These are phyloP conservation scores for Lasioglossum morio DNA, from an alignment of 2,888 invertebrate genomes.

Conservation along the genomic window DNA sequence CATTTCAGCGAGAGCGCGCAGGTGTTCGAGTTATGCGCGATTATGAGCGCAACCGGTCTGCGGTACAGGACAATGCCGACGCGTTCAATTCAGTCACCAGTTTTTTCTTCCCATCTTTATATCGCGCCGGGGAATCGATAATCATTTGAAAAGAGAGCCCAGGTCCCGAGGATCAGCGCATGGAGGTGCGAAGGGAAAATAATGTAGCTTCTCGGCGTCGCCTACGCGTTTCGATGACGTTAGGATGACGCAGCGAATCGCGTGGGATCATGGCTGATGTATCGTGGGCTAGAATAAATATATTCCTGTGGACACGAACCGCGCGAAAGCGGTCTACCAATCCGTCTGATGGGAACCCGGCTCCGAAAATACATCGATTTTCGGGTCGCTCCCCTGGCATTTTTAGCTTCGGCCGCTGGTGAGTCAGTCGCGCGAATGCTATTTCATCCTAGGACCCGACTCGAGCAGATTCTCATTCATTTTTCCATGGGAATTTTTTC, in stretches of 20 bases:
- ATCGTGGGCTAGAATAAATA: slow-evolving; percentile 32
- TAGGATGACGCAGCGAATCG: slow-evolving; percentile 13
- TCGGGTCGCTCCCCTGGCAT: not conserved
- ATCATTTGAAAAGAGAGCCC: not conserved
- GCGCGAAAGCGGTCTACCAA: slow-evolving; percentile 15
- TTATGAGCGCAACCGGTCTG: slow-evolving; percentile 34
- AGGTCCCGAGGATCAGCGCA: too few relatives aligned
- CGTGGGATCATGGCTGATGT: slow-evolving; percentile 30
- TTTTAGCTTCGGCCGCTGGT: not conserved
- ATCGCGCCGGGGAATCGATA: not conserved
- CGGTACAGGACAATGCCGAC: slow-evolving; percentile 28
- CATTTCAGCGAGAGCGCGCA: slow-evolving; percentile 49
- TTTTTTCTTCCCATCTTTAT: not conserved
- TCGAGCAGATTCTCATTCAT: not conserved
- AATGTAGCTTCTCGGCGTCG: not conserved
- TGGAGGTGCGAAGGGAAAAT: not conserved
- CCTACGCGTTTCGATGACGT: slow-evolving; percentile 3
- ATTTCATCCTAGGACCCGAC: not conserved
- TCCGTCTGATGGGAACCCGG: slow-evolving; percentile 16
- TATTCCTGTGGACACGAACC: not conserved
- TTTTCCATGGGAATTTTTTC: not conserved
- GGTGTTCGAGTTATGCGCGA: slow-evolving; percentile 51
- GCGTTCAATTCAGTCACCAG: slow-evolving; percentile 17
- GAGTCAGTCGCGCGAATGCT: not conserved
- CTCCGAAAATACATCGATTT: slow-evolving; percentile 3